Conservation (phyloP, 2,888 invertebrate genomes). For the Cylindroiulus punctatus region DNA sequence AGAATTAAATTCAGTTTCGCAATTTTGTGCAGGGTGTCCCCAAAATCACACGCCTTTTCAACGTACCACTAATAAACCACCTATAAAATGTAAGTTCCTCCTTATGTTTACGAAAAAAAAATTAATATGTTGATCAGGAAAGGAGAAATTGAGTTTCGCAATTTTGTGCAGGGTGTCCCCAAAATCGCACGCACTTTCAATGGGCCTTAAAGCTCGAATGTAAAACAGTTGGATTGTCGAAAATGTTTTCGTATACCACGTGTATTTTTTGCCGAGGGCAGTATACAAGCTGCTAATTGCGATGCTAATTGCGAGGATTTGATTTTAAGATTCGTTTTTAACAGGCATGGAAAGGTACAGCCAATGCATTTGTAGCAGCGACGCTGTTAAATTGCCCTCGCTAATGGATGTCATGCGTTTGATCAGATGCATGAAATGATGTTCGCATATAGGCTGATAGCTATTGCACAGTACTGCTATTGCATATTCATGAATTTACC, state of each 20-base stretch:
- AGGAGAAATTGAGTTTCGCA: too few species aligned
- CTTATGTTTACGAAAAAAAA: too few species aligned
- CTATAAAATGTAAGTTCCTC: too few species aligned
- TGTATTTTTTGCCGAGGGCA: not conserved
- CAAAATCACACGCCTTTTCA: too few species aligned
- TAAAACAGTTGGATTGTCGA: too few species aligned
- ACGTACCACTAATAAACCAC: too few species aligned
- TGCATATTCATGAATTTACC: not conserved
- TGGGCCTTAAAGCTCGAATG: too few species aligned
- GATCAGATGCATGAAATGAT: not conserved
- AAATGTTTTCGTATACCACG: not conserved
- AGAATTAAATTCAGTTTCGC: too few species aligned
- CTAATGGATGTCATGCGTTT: constrained; percentile 20
- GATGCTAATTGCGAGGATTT: not conserved
- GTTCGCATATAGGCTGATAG: not conserved
- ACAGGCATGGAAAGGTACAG: not conserved
- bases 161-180: too few species aligned
- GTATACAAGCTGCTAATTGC: not conserved
- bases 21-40: too few species aligned
- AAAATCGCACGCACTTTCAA: too few species aligned
- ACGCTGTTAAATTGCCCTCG: constrained; percentile 13
- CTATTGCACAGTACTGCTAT: not conserved
- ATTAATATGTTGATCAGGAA: too few species aligned
- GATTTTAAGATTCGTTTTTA: not conserved
- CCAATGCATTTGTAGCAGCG: not conserved